Evolutionary conservation across 2,113 vertebrate genomes (phyloP), one percentile per base, ranked within the genome.

Genomic region (Macquaria ambigua): DNA sequence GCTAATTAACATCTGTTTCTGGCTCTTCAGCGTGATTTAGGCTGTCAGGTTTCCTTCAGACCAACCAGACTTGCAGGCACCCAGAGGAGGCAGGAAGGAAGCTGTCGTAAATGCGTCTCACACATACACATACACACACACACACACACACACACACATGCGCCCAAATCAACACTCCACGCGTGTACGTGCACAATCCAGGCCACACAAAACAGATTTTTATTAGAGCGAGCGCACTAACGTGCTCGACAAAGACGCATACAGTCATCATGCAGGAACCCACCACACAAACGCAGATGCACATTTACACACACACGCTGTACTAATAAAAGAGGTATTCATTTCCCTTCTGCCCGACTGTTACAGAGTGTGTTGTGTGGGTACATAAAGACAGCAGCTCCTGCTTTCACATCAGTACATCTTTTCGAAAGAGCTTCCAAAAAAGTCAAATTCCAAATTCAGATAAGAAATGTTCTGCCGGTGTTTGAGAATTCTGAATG

Each of bases 1-100:
- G 87, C 91, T 94, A 95, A 95, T 95, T 95, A 95, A 92, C 87
- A 90, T 91, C 93, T 95, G 91, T 93, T 94, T 92, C 90, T 86
- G 83, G 78, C 88, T 92, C 88, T 92, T 92, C 92, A 87, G 85
- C 43, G 25, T 92, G 85, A 94, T 93, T 93, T 93, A 87, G 87
- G 74, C 83, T 91, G 93, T 93, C 83, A 91, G 87, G 87, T 91
- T 92, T 90, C 90, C 89, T 92, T 93, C 89, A 90, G 85, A 89
- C 72, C 81, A 59, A 86, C 79, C 87, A 79, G 71, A 87, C 83
- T 90, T 39, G 7, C 88, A 86, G 83, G 86, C 87, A 82, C 84
- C 83, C 87, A 87, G 81, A 90, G 86, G 90, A 91, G 90, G 75
- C 90, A 91, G 92, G 92, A 93, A 92, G 89, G 92, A 92, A 89